A percentile compares a stretch with the other conserved stretches of the same genome.
Evolutionary conservation across 2,113 vertebrate genomes (phyloP).

Genomic region (Rhinolophus sinicus): DNA sequence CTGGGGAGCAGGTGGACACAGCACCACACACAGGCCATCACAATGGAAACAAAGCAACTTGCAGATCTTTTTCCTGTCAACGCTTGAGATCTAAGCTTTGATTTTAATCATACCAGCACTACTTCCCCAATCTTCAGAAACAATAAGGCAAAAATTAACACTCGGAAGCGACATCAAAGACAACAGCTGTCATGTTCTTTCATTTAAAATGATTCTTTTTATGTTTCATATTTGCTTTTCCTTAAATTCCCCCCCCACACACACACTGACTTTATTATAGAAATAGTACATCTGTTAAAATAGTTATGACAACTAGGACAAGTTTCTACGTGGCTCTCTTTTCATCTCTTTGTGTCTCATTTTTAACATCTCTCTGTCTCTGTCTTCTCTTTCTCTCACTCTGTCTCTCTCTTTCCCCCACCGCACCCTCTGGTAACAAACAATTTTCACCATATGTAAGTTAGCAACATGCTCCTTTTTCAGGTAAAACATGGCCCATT

Average conservation of each 20-base stretch:
- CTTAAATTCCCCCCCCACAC: neutral
- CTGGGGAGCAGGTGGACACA: neutral
- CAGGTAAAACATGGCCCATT: conserved; percentile 72
- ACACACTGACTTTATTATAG: conserved; percentile 7
- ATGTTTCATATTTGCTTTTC: conserved; percentile 10
- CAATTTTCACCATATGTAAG: conserved; percentile 84
- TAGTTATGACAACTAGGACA: conserved; percentile 40
- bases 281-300: conserved; percentile 70
- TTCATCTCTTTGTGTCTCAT: conserved; percentile 30
- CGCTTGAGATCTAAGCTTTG: neutral
- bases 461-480: conserved; percentile 78
- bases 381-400: neutral
- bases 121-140: conserved; percentile 28
- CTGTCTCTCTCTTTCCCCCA: neutral
- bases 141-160: conserved; percentile 66
- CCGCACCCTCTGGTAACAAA: conserved; percentile 37
- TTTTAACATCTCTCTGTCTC: conserved; percentile 60
- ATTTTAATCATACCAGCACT: neutral
- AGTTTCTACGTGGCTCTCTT: neutral
- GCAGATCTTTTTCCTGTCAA: neutral
- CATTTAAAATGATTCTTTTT: neutral
- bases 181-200: neutral
- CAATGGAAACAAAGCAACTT: neutral
- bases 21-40: neutral
- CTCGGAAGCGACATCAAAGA: conserved; percentile 79